Evolutionary conservation across 2,797 vertebrate genomes (phyloP).

Genomic region (Austrolebias charrua): DNA sequence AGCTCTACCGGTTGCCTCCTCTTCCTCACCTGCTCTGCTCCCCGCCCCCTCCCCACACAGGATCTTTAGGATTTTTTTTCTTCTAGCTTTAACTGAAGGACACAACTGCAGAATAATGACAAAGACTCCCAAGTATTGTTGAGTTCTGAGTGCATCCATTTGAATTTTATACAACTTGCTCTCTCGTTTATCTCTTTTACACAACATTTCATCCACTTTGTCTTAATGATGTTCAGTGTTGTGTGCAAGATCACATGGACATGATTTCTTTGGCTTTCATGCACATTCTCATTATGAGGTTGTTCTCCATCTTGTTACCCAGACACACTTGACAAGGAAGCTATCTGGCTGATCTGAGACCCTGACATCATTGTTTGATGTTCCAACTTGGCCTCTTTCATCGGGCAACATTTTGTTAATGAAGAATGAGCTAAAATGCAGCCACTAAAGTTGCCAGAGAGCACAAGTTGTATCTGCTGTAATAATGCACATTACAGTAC

Average conservation of each 20-base stretch:
- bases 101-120: conserved; percentile 21
- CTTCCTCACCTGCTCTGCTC: neutral
- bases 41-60: no score
- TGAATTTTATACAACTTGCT: conserved; percentile 41
- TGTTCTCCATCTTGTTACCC: conserved; percentile 35
- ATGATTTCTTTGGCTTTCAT: conserved; percentile 5
- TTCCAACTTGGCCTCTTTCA: conserved; percentile 23
- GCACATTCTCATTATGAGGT: conserved; percentile 42
- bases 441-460: conserved; percentile 10
- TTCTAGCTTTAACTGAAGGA: conserved; percentile 40
- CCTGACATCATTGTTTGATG: conserved; percentile 21
- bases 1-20: no score
- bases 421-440: conserved; percentile 34
- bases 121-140: conserved; percentile 31
- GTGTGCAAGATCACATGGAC: conserved; percentile 28
- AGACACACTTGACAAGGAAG: conserved; percentile 44
- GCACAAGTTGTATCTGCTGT: conserved; percentile 31
- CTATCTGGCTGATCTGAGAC: conserved; percentile 29
- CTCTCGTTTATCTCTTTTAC: conserved; percentile 44
- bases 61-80: conserved; percentile 3
- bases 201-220: conserved; percentile 40
- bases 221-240: conserved; percentile 27
- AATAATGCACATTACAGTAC: conserved; percentile 39
- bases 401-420: conserved; percentile 37
- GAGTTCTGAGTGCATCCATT: conserved; percentile 46